Conservation (phyloP, 2,113 vertebrate species). For the Dromaius novaehollandiae region DNA sequence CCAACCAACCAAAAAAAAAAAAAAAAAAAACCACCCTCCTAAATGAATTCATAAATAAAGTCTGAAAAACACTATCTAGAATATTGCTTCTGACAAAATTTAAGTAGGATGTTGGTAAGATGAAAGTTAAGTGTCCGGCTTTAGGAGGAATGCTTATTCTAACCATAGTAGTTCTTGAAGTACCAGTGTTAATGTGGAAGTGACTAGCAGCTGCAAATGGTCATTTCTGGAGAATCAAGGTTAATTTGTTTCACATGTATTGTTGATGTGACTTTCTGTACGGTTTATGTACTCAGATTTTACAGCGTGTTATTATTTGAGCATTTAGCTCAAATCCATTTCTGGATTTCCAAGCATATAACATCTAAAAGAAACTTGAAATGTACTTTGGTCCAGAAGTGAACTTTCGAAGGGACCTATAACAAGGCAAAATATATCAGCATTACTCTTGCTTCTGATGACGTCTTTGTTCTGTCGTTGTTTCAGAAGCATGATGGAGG, state of each 20-base stretch:
- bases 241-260: neutral
- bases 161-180: conserved; percentile 4
- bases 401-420: neutral
- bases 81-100: neutral
- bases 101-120: neutral
- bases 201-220: neutral
- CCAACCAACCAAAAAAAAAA: neutral
- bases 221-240: neutral
- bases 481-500: neutral
- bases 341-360: neutral
- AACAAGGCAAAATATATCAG: neutral
- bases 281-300: neutral
- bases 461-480: neutral
- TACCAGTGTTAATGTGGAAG: neutral
- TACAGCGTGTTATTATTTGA: neutral
- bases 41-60: neutral
- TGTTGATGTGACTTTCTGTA: neutral
- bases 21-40: neutral
- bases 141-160: conserved; percentile 25
- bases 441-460: neutral
- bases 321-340: neutral
- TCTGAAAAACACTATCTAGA: neutral
- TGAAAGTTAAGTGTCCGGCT: conserved; percentile 21
- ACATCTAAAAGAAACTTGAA: neutral
- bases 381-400: neutral